phyloP scores from a whole-genome alignment of 2,113 vertebrate genomes.

The Pelodiscus sinensis region DNA sequence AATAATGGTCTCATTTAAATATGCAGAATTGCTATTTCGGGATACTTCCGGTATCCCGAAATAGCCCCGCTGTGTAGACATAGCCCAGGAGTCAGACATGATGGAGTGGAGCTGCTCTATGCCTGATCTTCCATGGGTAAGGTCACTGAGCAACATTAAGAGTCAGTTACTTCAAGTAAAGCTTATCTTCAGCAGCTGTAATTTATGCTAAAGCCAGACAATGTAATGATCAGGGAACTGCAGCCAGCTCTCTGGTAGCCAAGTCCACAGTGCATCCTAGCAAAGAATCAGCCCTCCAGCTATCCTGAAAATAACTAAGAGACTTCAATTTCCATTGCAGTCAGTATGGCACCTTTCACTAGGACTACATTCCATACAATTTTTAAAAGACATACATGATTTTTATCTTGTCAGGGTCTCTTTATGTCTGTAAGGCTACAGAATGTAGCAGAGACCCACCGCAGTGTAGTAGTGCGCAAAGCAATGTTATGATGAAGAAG shows the following conservation, averaged over 20 bases:
- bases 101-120: not conserved
- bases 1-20: too few relatives aligned
- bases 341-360: not conserved
- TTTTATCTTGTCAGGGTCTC: conserved; percentile 35
- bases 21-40: too few relatives aligned
- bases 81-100: not conserved
- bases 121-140: not conserved
- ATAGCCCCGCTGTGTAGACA: too few relatives aligned
- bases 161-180: fast-evolving
- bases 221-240: not conserved
- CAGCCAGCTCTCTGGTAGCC: not conserved
- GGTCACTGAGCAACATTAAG: not conserved
- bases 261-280: not conserved
- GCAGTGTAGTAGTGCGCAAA: not conserved
- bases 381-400: conserved; percentile 32
- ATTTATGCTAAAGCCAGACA: not conserved
- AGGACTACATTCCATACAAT: not conserved
- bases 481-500: conserved; percentile 12
- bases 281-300: not conserved
- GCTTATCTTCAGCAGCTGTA: not conserved
- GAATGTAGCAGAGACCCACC: not conserved
- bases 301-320: conserved; percentile 8
- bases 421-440: conserved; percentile 16
- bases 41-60: too few relatives aligned
- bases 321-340: not conserved